Evolutionary conservation across 2,888 invertebrate genomes (phyloP).

Genomic region (Anorthoa munda): DNA sequence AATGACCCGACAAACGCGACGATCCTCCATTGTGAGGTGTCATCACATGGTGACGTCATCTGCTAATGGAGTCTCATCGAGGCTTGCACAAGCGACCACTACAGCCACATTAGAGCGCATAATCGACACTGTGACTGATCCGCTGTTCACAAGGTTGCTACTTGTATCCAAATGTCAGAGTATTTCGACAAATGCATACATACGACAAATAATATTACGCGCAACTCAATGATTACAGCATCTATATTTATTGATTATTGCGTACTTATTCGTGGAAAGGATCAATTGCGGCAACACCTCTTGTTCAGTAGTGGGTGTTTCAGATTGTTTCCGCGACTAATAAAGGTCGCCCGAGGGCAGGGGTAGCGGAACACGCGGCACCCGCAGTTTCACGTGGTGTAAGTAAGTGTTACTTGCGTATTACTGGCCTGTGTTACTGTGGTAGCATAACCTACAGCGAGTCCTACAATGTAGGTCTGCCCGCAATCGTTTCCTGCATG

Average conservation of each 20-base stretch:
- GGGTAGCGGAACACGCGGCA: not conserved
- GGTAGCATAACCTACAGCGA: constrained; percentile 1
- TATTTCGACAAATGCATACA: constrained; percentile 6
- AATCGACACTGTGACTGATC: constrained; percentile 36
- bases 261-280: not conserved
- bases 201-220: not conserved
- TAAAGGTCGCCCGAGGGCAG: not conserved
- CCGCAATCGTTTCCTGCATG: constrained; percentile 8
- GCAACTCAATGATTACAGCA: not conserved
- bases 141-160: constrained; percentile 25
- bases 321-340: constrained; percentile 1
- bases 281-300: not conserved
- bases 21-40: constrained; percentile 15
- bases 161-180: constrained; percentile 10
- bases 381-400: not conserved
- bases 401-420: not conserved
- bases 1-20: not conserved
- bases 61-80: constrained; percentile 28
- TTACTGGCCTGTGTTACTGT: not conserved
- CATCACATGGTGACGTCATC: constrained; percentile 33
- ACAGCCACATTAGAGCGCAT: constrained; percentile 35
- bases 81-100: constrained; percentile 47
- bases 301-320: not conserved
- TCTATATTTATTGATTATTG: not conserved
- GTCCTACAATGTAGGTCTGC: not conserved